Percentiles rank a stretch among this genome's conserved stretches.
These are phyloP conservation scores for Phataginus tetradactyla DNA, from an alignment of 2,797 vertebrate genomes.

Conservation along the genomic window DNA sequence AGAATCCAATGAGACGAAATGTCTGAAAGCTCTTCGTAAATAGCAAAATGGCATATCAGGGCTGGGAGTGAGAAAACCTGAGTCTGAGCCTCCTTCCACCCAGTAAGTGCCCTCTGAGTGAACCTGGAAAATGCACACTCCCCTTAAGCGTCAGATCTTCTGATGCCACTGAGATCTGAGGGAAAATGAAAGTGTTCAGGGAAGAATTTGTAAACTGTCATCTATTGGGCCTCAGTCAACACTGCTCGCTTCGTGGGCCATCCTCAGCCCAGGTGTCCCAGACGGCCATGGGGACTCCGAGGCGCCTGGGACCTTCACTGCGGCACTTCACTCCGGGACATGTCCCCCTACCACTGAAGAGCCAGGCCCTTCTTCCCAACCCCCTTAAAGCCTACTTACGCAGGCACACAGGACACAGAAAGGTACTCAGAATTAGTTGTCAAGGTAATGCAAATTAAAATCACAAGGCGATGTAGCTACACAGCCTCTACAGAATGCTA, in stretches of 20 bases:
- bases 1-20: neutral
- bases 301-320: neutral
- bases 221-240: neutral
- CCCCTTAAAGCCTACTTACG: neutral
- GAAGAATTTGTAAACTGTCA: neutral
- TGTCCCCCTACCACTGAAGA: neutral
- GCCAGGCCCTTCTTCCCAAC: neutral
- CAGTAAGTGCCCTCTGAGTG: neutral
- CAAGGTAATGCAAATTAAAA: neutral
- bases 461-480: neutral
- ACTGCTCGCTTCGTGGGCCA: neutral
- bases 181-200: neutral
- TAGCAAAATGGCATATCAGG: neutral
- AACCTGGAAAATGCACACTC: neutral
- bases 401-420: neutral
- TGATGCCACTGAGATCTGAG: neutral
- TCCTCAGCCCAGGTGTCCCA: neutral
- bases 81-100: neutral
- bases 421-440: neutral
- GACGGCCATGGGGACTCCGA: neutral
- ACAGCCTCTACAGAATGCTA: neutral
- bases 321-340: neutral
- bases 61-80: fast-evolving
- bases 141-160: neutral
- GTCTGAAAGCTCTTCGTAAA: neutral